A percentile compares a stretch with the other conserved stretches of the same genome.
Conservation (phyloP, 2,888 invertebrate genomes). For the Aromia moschata region DNA sequence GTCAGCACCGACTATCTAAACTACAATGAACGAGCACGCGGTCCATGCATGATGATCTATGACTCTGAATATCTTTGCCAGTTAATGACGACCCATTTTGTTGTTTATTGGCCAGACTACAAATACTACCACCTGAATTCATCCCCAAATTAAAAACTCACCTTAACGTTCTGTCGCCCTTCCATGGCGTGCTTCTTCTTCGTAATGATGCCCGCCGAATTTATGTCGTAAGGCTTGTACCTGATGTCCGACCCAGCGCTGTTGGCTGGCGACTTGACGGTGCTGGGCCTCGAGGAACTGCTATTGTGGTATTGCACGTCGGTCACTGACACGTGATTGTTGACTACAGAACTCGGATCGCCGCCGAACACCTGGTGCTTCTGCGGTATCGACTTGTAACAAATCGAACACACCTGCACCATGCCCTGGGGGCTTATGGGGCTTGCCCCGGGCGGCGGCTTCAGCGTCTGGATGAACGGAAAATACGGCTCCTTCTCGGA, state of each 20-base stretch:
- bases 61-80: too few species aligned
- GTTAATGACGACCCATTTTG: too few species aligned
- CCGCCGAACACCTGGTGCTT: constrained; percentile 74
- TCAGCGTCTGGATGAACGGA: constrained; percentile 85
- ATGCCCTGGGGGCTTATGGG: constrained; percentile 91
- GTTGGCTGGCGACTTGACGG: constrained; percentile 67
- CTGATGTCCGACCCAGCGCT: constrained; percentile 68
- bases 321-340: constrained; percentile 59
- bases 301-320: constrained; percentile 59
- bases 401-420: constrained; percentile 88
- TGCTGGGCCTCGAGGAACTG: constrained; percentile 63
- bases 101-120: too few species aligned
- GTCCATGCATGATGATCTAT: too few species aligned
- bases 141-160: constrained; percentile 26
- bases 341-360: constrained; percentile 48
- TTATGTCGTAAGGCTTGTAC: constrained; percentile 70
- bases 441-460: constrained; percentile 84
- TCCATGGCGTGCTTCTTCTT: constrained; percentile 64
- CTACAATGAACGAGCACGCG: too few species aligned
- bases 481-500: constrained; percentile 89
- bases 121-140: too few species aligned
- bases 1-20: too few species aligned
- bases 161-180: constrained; percentile 46
- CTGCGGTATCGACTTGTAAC: constrained; percentile 83
- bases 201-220: constrained; percentile 61